A percentile compares a stretch with the other conserved stretches of the same genome.
Conservation (phyloP, 1,140 invertebrate species). For the Ridgeia piscesae region DNA sequence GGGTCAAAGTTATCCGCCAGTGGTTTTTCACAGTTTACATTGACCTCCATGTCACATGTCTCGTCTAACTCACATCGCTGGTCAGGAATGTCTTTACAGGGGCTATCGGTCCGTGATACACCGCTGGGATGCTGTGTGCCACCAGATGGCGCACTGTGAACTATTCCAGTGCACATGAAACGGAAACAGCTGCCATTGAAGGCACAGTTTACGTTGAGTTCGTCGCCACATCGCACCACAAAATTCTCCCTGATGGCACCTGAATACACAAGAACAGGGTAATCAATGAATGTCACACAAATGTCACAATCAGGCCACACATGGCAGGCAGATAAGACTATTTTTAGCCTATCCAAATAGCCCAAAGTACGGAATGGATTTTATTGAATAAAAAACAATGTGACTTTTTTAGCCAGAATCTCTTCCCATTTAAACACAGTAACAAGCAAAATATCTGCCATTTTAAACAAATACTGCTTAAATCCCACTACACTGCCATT, state of each 20-base stretch:
- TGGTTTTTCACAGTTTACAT: background rate
- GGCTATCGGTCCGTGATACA: background rate
- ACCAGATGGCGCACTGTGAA: background rate
- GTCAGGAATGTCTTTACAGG: background rate
- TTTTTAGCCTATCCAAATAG: too few relatives aligned
- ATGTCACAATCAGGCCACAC: too few relatives aligned
- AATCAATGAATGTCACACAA: background rate
- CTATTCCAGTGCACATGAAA: background rate
- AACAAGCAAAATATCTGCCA: too few relatives aligned
- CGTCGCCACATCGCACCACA: background rate
- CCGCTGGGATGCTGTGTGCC: background rate
- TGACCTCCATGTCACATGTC: background rate
- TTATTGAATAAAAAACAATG: too few relatives aligned
- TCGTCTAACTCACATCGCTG: background rate
- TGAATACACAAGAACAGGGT: background rate
- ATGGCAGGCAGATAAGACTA: too few relatives aligned
- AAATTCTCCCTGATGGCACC: slow-evolving; percentile 1
- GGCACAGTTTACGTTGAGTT: background rate
- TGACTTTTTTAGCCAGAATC: too few relatives aligned
- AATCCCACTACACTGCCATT: too few relatives aligned
- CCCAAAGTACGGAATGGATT: too few relatives aligned
- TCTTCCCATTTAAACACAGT: too few relatives aligned
- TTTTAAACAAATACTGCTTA: too few relatives aligned
- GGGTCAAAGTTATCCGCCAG: background rate
- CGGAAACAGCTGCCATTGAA: slow-evolving; percentile 4